Conservation (phyloP, 2,113 vertebrate species). For the Argyrosomus japonicus region DNA sequence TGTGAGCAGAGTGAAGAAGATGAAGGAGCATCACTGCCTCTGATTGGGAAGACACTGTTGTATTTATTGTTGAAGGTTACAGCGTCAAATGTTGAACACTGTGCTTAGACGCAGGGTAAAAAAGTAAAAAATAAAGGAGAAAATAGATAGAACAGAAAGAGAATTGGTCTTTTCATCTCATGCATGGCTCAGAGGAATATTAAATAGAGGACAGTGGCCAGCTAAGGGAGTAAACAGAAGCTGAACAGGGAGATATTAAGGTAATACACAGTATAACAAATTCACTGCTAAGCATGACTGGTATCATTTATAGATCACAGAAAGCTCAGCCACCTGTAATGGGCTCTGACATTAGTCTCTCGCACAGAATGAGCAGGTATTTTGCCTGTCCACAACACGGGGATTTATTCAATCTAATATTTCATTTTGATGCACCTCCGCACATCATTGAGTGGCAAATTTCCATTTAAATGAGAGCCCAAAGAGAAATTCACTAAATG, state of each 20-base stretch:
- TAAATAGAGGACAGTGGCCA: conserved; percentile 29
- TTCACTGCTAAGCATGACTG: conserved; percentile 55
- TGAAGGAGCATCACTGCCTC: background rate
- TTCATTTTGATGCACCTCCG: conserved; percentile 72
- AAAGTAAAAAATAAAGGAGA: background rate
- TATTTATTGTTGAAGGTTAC: background rate
- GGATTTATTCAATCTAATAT: conserved; percentile 76
- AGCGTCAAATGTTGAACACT: background rate
- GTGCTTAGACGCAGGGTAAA: background rate
- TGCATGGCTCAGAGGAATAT: conserved; percentile 38
- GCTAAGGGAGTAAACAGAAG: conserved; percentile 51
- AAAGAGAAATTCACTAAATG: conserved; percentile 71
- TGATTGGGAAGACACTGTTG: background rate
- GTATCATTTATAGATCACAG: conserved; percentile 61
- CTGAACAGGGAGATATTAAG: conserved; percentile 51
- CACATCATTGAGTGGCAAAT: conserved; percentile 75
- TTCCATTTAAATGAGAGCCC: conserved; percentile 82
- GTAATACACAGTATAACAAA: conserved; percentile 41
- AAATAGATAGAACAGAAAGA: conserved; percentile 28
- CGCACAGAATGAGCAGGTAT: conserved; percentile 20
- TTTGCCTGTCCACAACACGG: conserved; percentile 40
- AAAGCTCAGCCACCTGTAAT: conserved; percentile 54
- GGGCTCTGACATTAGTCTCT: conserved; percentile 49
- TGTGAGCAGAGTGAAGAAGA: conserved; percentile 3
- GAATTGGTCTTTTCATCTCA: conserved; percentile 22